Evolutionary conservation across 2,113 vertebrate genomes (phyloP).

Genomic region (Daboia siamensis): DNA sequence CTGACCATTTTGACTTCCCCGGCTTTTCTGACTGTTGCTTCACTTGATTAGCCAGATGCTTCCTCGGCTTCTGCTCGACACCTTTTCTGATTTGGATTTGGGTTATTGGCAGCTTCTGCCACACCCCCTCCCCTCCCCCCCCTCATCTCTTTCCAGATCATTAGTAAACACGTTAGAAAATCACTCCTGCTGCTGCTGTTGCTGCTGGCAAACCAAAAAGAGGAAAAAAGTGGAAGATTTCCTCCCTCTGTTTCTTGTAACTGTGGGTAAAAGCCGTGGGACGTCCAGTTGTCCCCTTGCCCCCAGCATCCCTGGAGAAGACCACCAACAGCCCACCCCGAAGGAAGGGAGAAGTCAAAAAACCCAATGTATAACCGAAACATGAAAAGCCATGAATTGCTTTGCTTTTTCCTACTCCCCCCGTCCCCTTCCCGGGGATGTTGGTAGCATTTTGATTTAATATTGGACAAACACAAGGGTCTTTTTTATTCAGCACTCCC

Average conservation of each 20-base stretch:
- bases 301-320: not conserved
- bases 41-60: not conserved
- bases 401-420: slow-evolving; percentile 25
- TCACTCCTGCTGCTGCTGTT: not conserved
- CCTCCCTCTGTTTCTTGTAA: not conserved
- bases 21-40: not conserved
- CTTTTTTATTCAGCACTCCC: slow-evolving; percentile 82
- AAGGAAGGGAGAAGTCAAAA: slow-evolving; percentile 53
- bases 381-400: slow-evolving; percentile 68
- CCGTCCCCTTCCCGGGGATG: slow-evolving; percentile 58
- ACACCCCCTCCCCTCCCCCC: not conserved
- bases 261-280: not conserved
- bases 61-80: not conserved
- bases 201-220: not conserved
- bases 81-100: not conserved
- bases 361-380: slow-evolving; percentile 62
- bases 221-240: not conserved
- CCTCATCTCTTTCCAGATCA: not conserved
- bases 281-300: no score
- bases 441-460: slow-evolving; percentile 82
- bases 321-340: fast-evolving
- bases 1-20: not conserved
- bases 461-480: slow-evolving; percentile 84
- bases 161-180: not conserved
- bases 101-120: not conserved